phyloP scores from a whole-genome alignment of 2,888 invertebrate species.

The Lobophora halterata region DNA sequence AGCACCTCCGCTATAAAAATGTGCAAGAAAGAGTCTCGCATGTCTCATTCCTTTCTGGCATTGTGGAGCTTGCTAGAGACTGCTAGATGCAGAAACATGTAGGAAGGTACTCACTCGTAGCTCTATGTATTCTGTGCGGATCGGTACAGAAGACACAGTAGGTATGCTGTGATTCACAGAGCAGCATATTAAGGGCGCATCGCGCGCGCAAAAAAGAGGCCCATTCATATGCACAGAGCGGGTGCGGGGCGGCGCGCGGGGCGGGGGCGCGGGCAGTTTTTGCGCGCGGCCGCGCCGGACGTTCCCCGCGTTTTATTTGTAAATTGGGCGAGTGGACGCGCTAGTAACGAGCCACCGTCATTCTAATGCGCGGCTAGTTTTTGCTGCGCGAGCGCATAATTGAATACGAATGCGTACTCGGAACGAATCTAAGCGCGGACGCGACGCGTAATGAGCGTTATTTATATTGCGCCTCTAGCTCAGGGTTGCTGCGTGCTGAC shows the following conservation, averaged over 20 bases:
- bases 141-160: no score
- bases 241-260: conserved; percentile 43
- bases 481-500: no score
- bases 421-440: conserved; percentile 60
- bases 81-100: no score
- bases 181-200: conserved; percentile 53
- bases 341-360: conserved; percentile 50
- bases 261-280: conserved; percentile 60
- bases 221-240: conserved; percentile 74
- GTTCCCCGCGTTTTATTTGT: conserved; percentile 77
- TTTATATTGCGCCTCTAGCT: conserved; percentile 33
- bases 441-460: conserved; percentile 52
- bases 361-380: conserved; percentile 77
- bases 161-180: conserved; percentile 45
- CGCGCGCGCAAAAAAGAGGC: conserved; percentile 56
- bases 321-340: conserved; percentile 61
- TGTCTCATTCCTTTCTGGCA: no score
- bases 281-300: conserved; percentile 67
- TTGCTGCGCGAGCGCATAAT: conserved; percentile 62
- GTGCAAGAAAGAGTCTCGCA: no score
- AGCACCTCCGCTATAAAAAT: no score
- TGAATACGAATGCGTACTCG: conserved; percentile 71
- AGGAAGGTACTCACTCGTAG: no score
- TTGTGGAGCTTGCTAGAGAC: no score
- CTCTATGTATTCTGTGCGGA: no score